Evolutionary conservation across 2,113 vertebrate species (phyloP).

Genomic region (Brachypteracias leptosomus): DNA sequence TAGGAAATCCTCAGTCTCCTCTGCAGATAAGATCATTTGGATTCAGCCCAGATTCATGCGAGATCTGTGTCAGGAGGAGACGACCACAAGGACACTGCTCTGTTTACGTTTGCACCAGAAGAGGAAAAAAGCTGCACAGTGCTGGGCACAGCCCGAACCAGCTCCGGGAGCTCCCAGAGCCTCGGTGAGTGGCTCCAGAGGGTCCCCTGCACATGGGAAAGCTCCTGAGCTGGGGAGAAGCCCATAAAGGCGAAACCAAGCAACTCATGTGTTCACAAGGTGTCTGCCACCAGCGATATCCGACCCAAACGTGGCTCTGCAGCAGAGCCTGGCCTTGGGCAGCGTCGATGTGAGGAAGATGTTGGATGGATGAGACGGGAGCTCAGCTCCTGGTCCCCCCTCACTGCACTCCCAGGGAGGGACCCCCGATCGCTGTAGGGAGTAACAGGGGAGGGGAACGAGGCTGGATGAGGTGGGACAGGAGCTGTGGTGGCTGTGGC

Average conservation of each 20-base stretch:
- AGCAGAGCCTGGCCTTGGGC: not conserved
- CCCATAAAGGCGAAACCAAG: fast-evolving
- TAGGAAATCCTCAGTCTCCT: conserved; percentile 20
- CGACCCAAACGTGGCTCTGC: fast-evolving
- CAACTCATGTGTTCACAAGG: fast-evolving
- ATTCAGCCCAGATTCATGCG: conserved; percentile 8
- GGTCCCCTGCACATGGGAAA: fast-evolving
- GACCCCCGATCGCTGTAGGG: not conserved
- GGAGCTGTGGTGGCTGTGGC: fast-evolving
- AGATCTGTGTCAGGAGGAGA: conserved; percentile 8
- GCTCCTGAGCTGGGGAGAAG: not conserved
- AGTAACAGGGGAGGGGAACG: not conserved
- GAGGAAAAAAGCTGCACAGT: not conserved
- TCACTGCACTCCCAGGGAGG: fast-evolving
- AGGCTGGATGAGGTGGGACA: not conserved
- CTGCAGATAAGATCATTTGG: conserved; percentile 30
- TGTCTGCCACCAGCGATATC: fast-evolving
- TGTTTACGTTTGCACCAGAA: not conserved
- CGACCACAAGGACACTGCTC: not conserved
- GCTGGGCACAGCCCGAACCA: not conserved
- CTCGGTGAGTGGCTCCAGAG: fast-evolving
- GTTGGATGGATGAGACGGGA: not conserved
- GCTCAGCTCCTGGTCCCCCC: not conserved
- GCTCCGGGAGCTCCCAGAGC: not conserved
- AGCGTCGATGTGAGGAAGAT: fast-evolving